A percentile compares a stretch with the other conserved stretches of the same genome.
Evolutionary conservation across 1,140 invertebrate species (phyloP).

Genomic region (Zaprionus africanus): DNA sequence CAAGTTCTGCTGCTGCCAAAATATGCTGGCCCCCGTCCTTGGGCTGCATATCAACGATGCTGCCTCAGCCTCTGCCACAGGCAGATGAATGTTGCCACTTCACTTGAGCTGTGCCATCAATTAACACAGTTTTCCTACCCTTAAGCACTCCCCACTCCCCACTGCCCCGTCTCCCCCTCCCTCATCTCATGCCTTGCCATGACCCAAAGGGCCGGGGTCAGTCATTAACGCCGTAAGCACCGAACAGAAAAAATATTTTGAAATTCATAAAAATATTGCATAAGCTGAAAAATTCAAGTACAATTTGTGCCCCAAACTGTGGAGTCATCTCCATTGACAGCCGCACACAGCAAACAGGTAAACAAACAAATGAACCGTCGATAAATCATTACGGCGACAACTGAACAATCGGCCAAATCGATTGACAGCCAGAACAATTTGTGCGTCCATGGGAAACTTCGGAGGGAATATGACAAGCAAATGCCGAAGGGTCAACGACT

Average conservation of each 20-base stretch:
- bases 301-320: constrained; percentile 38
- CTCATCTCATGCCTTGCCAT: constrained; percentile 26
- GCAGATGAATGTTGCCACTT: constrained; percentile 21
- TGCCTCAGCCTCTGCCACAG: constrained; percentile 5
- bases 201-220: constrained; percentile 55
- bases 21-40: constrained; percentile 26
- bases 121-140: constrained; percentile 36
- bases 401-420: not conserved
- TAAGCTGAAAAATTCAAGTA: constrained; percentile 11
- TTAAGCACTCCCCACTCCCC: too few relatives aligned
- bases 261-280: constrained; percentile 33
- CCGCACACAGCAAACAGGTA: constrained; percentile 12
- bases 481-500: not conserved
- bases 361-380: constrained; percentile 19
- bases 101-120: constrained; percentile 29
- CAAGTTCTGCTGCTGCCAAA: constrained; percentile 12
- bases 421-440: constrained; percentile 1
- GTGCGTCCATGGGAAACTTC: not conserved
- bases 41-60: constrained; percentile 14
- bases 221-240: constrained; percentile 22
- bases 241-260: not conserved
- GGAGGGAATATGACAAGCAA: not conserved
- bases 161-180: not conserved
- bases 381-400: constrained; percentile 57
- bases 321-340: constrained; percentile 45